Conservation (phyloP, 2,888 invertebrate species). For the Pandemis heparana region DNA sequence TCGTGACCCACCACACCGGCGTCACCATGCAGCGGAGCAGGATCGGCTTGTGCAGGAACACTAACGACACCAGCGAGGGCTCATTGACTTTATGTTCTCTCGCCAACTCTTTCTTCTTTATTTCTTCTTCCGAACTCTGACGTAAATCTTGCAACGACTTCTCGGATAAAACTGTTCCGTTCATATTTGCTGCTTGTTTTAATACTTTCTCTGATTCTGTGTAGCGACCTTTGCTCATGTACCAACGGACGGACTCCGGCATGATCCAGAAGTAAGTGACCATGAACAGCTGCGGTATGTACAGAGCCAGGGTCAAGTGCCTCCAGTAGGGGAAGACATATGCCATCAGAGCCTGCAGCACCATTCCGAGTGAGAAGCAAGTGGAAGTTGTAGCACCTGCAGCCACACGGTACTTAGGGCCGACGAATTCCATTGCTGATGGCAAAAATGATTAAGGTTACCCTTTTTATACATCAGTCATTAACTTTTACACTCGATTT, state of each 20-base stretch:
- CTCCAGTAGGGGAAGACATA: conserved; percentile 88
- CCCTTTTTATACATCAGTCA: no score
- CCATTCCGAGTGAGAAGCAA: conserved; percentile 88
- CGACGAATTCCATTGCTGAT: conserved; percentile 88
- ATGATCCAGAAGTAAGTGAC: conserved; percentile 87
- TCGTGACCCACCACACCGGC: conserved; percentile 89
- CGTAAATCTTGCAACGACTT: conserved; percentile 45
- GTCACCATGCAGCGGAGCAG: conserved; percentile 82
- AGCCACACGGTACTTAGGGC: conserved; percentile 87
- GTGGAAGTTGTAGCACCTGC: conserved; percentile 87
- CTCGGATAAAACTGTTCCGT: conserved; percentile 60
- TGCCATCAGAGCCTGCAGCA: conserved; percentile 86
- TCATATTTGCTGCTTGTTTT: conserved; percentile 83
- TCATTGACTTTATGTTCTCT: conserved; percentile 39
- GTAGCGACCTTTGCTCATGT: conserved; percentile 86
- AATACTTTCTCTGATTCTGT: conserved; percentile 85
- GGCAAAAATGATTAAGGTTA: not conserved
- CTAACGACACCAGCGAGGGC: conserved; percentile 54
- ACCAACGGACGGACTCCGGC: conserved; percentile 89
- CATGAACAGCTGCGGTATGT: conserved; percentile 87
- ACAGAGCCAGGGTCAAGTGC: conserved; percentile 84
- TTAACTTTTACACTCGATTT: no score
- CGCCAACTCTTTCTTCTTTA: conserved; percentile 33
- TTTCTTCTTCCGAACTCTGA: conserved; percentile 49
- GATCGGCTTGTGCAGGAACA: conserved; percentile 73